phyloP scores from a whole-genome alignment of 2,113 vertebrate species.

The Neotoma lepida region DNA sequence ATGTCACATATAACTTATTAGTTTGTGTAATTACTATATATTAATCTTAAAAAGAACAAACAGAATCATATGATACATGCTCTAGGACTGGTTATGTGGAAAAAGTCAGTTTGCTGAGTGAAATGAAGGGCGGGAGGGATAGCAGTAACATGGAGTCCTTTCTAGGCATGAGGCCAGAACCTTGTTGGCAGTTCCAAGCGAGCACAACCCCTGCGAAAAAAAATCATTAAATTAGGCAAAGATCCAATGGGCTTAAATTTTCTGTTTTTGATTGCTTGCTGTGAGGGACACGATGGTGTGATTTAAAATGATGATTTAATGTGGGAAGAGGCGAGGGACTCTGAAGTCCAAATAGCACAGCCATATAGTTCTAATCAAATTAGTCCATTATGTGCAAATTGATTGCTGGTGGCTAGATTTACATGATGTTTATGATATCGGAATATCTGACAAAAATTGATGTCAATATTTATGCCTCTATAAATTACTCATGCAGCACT shows the following conservation, averaged over 20 bases:
- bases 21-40: background rate
- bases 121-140: background rate
- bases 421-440: constrained; percentile 78
- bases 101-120: background rate
- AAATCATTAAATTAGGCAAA: constrained; percentile 77
- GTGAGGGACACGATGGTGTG: constrained; percentile 24
- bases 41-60: background rate
- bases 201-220: constrained; percentile 37
- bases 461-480: constrained; percentile 71
- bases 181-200: background rate
- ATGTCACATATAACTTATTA: background rate
- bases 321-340: constrained; percentile 62
- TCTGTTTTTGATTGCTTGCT: constrained; percentile 74
- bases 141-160: constrained; percentile 18
- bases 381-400: constrained; percentile 69
- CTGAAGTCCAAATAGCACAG: constrained; percentile 52
- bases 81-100: background rate
- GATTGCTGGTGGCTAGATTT: constrained; percentile 64
- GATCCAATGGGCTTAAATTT: constrained; percentile 71
- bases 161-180: constrained; percentile 70
- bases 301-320: constrained; percentile 69
- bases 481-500: constrained; percentile 60
- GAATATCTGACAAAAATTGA: constrained; percentile 78
- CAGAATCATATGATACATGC: background rate
- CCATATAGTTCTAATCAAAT: constrained; percentile 71